These are phyloP conservation scores for Limnephilus marmoratus DNA, from an alignment of 2,888 invertebrate species.

Conservation along the genomic window DNA sequence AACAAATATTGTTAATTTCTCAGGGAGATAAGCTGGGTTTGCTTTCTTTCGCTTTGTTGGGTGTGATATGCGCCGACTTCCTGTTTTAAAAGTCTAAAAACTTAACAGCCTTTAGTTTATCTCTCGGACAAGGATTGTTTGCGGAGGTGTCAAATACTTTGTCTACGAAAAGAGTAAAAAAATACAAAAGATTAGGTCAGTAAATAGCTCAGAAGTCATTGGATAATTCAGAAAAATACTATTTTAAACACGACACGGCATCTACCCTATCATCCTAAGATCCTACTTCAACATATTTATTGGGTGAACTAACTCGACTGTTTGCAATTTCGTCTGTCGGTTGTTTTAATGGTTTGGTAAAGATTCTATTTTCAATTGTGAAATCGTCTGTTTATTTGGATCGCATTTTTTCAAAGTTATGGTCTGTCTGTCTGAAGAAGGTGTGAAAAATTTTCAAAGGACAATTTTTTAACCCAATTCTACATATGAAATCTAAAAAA, in stretches of 20 bases:
- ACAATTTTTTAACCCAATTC: too few relatives aligned
- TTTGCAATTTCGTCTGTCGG: too few relatives aligned
- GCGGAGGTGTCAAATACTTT: neutral
- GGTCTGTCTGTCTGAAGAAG: too few relatives aligned
- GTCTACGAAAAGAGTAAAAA: neutral
- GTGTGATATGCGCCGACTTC: constrained; percentile 25
- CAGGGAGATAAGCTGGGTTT: neutral
- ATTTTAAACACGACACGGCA: neutral
- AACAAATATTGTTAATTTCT: constrained; percentile 52
- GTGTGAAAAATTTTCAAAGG: too few relatives aligned
- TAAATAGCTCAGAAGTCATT: neutral
- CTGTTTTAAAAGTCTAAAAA: constrained; percentile 23
- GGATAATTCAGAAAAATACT: neutral
- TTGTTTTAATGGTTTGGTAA: too few relatives aligned
- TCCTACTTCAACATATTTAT: too few relatives aligned
- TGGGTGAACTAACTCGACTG: too few relatives aligned
- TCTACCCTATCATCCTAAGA: too few relatives aligned
- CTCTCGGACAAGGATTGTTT: neutral
- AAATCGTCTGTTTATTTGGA: too few relatives aligned
- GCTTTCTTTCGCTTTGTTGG: constrained; percentile 33
- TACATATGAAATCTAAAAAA: too few relatives aligned
- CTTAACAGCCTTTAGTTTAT: neutral
- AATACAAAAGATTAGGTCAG: neutral
- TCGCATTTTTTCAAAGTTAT: too few relatives aligned
- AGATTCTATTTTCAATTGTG: too few relatives aligned